phyloP scores from a whole-genome alignment of 1,140 invertebrate genomes.

The Drosophila lacteicornis region DNA sequence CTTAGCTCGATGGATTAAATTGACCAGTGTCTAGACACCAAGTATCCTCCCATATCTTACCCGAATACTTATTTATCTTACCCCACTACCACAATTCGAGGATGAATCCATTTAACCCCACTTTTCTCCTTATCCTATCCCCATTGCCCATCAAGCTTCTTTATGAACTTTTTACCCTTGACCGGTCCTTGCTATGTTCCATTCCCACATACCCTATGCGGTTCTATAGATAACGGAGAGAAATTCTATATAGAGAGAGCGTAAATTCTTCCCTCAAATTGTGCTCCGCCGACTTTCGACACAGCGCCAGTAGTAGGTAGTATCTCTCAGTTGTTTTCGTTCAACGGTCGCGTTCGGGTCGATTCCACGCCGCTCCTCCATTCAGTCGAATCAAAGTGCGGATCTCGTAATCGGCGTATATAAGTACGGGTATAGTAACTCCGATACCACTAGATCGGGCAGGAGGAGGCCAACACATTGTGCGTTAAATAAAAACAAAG shows the following conservation, averaged over 20 bases:
- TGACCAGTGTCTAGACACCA: not conserved
- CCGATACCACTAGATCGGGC: not conserved
- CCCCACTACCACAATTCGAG: not conserved
- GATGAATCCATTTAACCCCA: not conserved
- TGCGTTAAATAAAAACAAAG: slow-evolving; percentile 28
- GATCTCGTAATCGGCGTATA: slow-evolving; percentile 13
- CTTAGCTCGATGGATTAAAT: not conserved
- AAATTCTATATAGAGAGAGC: no score
- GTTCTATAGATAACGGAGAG: slow-evolving; percentile 16
- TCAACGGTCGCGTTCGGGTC: slow-evolving; percentile 46
- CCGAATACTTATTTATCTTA: not conserved
- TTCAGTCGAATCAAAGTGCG: slow-evolving; percentile 17
- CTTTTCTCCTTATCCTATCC: not conserved
- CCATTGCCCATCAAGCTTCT: not conserved
- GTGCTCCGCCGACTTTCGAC: slow-evolving; percentile 1
- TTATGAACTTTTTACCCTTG: slow-evolving; percentile 1
- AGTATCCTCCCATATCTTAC: no score
- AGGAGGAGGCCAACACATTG: not conserved
- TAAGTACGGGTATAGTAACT: slow-evolving; percentile 3
- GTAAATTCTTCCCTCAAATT: slow-evolving; percentile 7
- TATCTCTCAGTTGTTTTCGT: slow-evolving; percentile 42
- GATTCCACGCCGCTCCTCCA: slow-evolving; percentile 13
- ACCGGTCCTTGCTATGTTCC: slow-evolving; percentile 11
- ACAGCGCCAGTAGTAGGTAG: slow-evolving; percentile 24
- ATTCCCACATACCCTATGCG: slow-evolving; percentile 10